Base-by-base conservation (phyloP, 2,888 invertebrate genomes). In the Eupithecia vulgata region DNA sequence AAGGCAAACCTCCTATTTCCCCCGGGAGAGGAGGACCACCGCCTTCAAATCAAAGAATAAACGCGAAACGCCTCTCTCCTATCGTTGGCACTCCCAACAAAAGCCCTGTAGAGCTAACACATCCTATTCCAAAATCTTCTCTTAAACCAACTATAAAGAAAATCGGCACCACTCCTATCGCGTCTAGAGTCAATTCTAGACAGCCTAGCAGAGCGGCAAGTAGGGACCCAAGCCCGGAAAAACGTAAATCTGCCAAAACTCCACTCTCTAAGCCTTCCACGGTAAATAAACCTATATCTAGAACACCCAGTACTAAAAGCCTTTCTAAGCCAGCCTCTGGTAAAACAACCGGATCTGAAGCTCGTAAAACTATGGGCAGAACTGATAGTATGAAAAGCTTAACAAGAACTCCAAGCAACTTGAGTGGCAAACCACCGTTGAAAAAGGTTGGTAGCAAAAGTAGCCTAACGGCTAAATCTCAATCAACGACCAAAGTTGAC, bases 51-150 rank as follows among this genome's bases (percentile, higher is more conserved):
- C 93, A 87, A 80, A 80, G 88, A 25, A 91, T 94, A 4, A 94
- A 92, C 72, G 81, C 94, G 15, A 95, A 95, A 87, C 85, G 95
- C 67, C 83, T 95, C 3, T 95, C 95, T 13, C 95, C 95, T 6
- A 95, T 95, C 40, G 94, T 94, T 59, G 94, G 94, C 1, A 95
- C 95, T 12, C 95, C 95, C 42, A 95, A 88, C 73, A 95, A 94
- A 86, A 94, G 91, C 82, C 94, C 94, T n/a, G 81, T 83, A 45
- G 93, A 92, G 76, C 65, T 65, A 1, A 65, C 65, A 25, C 65
- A 65, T 42, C 65, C 65, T 40, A 40, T 40, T 65, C 34, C 61
- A 4, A 75, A 72, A 68, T 42, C 75, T n/a, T 75, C 75, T n/a
- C 70, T 72, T 10, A 75, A 75, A 57, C 88, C 91, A 12, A 81